phyloP scores from a whole-genome alignment of 2,888 invertebrate genomes.

The Pandemis cinnamomeana region DNA sequence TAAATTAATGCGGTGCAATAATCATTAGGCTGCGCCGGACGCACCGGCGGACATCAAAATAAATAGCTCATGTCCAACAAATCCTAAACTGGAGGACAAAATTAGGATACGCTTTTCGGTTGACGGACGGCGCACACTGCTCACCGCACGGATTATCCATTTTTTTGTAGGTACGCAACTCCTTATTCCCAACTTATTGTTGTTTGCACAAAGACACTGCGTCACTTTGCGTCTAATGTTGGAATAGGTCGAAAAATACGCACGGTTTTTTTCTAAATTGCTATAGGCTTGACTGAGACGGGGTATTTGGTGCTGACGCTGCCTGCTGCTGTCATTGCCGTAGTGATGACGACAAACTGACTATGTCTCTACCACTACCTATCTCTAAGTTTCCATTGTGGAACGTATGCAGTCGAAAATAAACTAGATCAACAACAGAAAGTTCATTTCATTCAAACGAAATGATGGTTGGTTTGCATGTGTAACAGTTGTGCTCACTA shows the following conservation, averaged over 20 bases:
- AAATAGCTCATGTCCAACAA: conserved; percentile 42
- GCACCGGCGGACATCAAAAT: conserved; percentile 41
- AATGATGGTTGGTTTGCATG: too few species aligned
- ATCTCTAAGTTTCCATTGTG: too few species aligned
- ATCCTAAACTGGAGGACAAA: conserved; percentile 39
- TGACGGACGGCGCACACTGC: conserved; percentile 30
- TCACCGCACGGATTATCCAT: not conserved
- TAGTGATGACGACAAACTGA: too few species aligned
- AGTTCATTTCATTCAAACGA: too few species aligned
- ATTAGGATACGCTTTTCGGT: conserved; percentile 37
- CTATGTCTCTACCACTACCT: too few species aligned
- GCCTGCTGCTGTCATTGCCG: too few species aligned
- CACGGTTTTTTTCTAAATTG: too few species aligned
- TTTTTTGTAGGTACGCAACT: not conserved
- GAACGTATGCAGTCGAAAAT: too few species aligned
- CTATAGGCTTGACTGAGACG: too few species aligned
- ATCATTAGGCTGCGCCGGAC: conserved; percentile 38
- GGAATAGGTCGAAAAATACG: not conserved
- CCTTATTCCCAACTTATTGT: not conserved
- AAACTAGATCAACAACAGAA: too few species aligned
- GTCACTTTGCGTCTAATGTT: not conserved
- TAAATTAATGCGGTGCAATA: conserved; percentile 39
- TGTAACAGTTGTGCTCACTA: too few species aligned
- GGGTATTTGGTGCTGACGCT: too few species aligned
- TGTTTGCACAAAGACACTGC: not conserved